These are phyloP conservation scores for Solea senegalensis DNA, from an alignment of 2,113 vertebrate genomes.

Conservation along the genomic window DNA sequence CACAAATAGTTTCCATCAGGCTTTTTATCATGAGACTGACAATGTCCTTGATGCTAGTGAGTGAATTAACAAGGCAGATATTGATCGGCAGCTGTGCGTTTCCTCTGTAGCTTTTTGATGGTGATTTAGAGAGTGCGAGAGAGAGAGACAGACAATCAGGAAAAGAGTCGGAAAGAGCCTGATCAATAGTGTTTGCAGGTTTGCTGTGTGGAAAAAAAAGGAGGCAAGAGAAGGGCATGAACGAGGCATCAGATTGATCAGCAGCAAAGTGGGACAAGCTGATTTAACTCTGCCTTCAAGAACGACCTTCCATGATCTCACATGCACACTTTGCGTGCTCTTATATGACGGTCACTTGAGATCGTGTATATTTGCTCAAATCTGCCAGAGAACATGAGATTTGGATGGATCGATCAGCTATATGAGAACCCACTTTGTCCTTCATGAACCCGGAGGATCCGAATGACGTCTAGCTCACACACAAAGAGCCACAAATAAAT, in stretches of 20 bases:
- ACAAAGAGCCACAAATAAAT: constrained; percentile 14
- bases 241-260: constrained; percentile 48
- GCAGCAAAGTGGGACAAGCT: constrained; percentile 40
- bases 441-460: constrained; percentile 7
- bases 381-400: constrained; percentile 11
- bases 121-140: constrained; percentile 62
- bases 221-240: constrained; percentile 36
- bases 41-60: constrained; percentile 66
- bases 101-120: constrained; percentile 69
- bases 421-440: constrained; percentile 23
- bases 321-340: neutral
- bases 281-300: constrained; percentile 32
- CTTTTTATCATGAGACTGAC: constrained; percentile 62
- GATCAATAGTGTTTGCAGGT: constrained; percentile 70
- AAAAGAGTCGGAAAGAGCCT: constrained; percentile 14
- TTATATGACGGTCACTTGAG: constrained; percentile 7
- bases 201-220: constrained; percentile 39
- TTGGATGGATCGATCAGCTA: constrained; percentile 13
- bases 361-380: neutral
- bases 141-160: constrained; percentile 50
- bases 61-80: constrained; percentile 74
- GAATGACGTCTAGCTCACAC: constrained; percentile 24
- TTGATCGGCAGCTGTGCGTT: constrained; percentile 65
- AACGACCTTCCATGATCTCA: neutral
- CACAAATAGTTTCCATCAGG: constrained; percentile 63